Base-by-base conservation (phyloP, 2,888 invertebrate species). In the Amiota communis region DNA sequence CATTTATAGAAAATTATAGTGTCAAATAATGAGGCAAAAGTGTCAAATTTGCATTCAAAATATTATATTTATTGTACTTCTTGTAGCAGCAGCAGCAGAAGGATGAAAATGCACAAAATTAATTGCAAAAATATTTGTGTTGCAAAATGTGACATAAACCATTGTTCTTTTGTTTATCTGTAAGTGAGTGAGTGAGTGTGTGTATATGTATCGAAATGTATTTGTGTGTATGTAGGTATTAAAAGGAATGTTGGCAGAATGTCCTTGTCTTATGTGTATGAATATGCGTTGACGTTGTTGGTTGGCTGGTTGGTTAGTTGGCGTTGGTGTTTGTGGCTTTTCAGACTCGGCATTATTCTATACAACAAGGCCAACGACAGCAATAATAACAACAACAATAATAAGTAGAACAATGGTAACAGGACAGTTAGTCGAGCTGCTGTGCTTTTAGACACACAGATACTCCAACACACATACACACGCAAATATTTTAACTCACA, bases 31-130 rank as follows among this genome's bases (percentile, higher is more conserved):
- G 84, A 81, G 81, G 77, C 86, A 81, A 75, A 36, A 78, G 80
- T 86, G 83, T 82, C 86, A 86, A 84, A 85, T 84, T 85, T 85
- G 81, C 84, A 82, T 84, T 77, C 77, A 76, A 78, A 81, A 80
- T 76, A 73, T 67, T 74, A 75, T 70, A 76, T 17, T 56, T 72
- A 71, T 76, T 75, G 78, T 84, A 69, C 73, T 48, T 36, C 36
- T 36, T 36, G 23, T 3, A 23, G 23, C 36, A 36, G 8, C 36
- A 36, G 8, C 36, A 36, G 8, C 70, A 73, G 72, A 77, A 76
- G 77, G 76, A 79, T 79, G 78, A 79, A 80, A 80, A 80, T 82
- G 80, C 80, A 77, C 72, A 77, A 80, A 86, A 81, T 86, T 81
- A 80, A 85, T 79, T 74, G 73, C 75, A 77, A 77, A 82, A 75